These are phyloP conservation scores for Alviniconcha marisindica DNA, from an alignment of 1,140 invertebrate species.

Conservation along the genomic window DNA sequence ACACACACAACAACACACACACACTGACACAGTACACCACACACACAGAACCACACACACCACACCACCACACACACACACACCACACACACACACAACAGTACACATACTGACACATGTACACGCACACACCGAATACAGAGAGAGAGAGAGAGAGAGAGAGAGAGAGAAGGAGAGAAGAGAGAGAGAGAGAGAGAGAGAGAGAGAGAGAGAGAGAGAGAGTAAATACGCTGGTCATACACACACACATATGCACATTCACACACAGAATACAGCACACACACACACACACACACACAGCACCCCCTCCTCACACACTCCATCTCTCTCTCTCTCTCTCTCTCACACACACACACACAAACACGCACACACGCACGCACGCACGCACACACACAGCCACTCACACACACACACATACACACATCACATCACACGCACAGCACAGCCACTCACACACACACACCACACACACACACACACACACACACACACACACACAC, in stretches of 20 bases:
- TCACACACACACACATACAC: not conserved
- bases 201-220: constrained; percentile 31
- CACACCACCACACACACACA: not conserved
- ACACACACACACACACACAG: not conserved
- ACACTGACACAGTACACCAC: too few species aligned
- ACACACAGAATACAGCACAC: not conserved
- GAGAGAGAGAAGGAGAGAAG: constrained; percentile 4
- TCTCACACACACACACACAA: constrained; percentile 18
- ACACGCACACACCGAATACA: not conserved
- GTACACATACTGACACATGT: too few species aligned
- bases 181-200: constrained; percentile 7
- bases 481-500: not conserved
- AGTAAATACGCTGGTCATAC: constrained; percentile 20
- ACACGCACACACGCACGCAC: constrained; percentile 15
- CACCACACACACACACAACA: not conserved
- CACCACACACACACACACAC: not conserved
- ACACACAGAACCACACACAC: too few species aligned
- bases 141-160: not conserved
- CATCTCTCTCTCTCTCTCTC: not conserved
- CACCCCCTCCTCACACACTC: not conserved
- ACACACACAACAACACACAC: not conserved
- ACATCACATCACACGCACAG: not conserved
- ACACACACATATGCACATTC: constrained; percentile 26
- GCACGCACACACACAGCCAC: not conserved
- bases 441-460: not conserved